phyloP scores from a whole-genome alignment of 2,113 vertebrate species.

The Nanorana parkeri region DNA sequence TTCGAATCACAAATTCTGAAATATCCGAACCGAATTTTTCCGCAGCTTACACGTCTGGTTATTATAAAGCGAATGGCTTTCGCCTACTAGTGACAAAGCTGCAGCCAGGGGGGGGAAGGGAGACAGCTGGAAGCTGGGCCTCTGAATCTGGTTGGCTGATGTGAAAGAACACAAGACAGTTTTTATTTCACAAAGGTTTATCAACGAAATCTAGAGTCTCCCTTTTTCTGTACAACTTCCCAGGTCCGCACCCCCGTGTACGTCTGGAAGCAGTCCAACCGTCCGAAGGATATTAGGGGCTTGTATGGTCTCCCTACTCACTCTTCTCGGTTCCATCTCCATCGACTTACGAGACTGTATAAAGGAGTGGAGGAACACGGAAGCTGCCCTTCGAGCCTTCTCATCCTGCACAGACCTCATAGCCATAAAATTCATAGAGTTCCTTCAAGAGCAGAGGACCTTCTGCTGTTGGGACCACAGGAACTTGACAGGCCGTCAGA shows the following conservation, averaged over 20 bases:
- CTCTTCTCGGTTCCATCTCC: conserved; percentile 77
- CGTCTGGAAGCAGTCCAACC: conserved; percentile 66
- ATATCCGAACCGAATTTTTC: too few relatives aligned
- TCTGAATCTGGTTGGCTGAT: too few relatives aligned
- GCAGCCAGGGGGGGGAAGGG: too few relatives aligned
- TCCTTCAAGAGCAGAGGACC: conserved; percentile 74
- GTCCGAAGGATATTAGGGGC: conserved; percentile 74
- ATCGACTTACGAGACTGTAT: conserved; percentile 74
- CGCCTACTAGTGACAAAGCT: too few relatives aligned
- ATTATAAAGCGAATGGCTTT: too few relatives aligned
- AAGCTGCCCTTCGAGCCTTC: conserved; percentile 70
- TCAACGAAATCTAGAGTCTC: too few relatives aligned
- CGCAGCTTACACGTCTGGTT: too few relatives aligned
- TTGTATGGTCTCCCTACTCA: conserved; percentile 77
- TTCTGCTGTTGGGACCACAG: conserved; percentile 51
- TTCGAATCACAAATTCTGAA: too few relatives aligned
- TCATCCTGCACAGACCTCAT: conserved; percentile 73
- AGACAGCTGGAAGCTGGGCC: too few relatives aligned
- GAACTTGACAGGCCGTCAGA: background rate
- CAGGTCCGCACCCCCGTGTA: conserved; percentile 66
- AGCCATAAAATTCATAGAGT: conserved; percentile 64
- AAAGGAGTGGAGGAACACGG: conserved; percentile 69
- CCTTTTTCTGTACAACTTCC: background rate
- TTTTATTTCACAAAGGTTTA: too few relatives aligned
- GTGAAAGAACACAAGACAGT: too few relatives aligned